A percentile compares a stretch with the other conserved stretches of the same genome.
Evolutionary conservation across 2,113 vertebrate genomes (phyloP).

Genomic region (Myrmophylax atrothorax): DNA sequence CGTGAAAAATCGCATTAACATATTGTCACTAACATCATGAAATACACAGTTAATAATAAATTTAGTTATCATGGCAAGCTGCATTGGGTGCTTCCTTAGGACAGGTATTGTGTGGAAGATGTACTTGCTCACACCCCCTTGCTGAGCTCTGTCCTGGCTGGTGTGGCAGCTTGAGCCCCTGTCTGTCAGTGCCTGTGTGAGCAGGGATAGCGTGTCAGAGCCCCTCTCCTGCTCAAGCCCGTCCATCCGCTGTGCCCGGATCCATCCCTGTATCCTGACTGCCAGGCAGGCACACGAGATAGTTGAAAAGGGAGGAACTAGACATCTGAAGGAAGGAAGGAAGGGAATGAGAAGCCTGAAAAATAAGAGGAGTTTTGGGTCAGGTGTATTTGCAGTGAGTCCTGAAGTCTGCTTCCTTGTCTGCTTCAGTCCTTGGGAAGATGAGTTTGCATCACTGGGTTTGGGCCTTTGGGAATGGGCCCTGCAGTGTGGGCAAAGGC

Average conservation of each 20-base stretch:
- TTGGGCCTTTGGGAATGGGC: neutral
- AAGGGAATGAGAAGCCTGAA: neutral
- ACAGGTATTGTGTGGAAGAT: slow-evolving; percentile 73
- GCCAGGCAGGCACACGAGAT: neutral
- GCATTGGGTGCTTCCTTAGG: slow-evolving; percentile 84
- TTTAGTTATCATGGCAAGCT: slow-evolving; percentile 92
- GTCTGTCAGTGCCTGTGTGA: neutral
- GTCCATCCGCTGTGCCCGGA: neutral
- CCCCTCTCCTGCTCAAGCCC: neutral
- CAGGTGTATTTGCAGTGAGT: neutral
- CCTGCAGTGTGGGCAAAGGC: neutral
- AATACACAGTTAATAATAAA: slow-evolving; percentile 98
- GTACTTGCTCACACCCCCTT: neutral
- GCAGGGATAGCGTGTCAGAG: neutral
- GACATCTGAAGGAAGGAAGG: neutral
- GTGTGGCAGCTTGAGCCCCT: neutral
- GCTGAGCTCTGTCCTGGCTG: neutral
- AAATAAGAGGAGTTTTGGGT: neutral
- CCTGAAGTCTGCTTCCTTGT: rapidly evolving
- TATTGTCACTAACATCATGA: slow-evolving; percentile 99
- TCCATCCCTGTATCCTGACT: neutral
- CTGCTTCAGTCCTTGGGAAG: neutral
- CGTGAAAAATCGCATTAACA: slow-evolving; percentile 96
- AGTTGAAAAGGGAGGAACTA: neutral
- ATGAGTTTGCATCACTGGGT: neutral